Percentiles rank a stretch among this genome's conserved stretches.
These are phyloP conservation scores for Ellobius talpinus DNA, from an alignment of 2,113 vertebrate species.

Conservation along the genomic window DNA sequence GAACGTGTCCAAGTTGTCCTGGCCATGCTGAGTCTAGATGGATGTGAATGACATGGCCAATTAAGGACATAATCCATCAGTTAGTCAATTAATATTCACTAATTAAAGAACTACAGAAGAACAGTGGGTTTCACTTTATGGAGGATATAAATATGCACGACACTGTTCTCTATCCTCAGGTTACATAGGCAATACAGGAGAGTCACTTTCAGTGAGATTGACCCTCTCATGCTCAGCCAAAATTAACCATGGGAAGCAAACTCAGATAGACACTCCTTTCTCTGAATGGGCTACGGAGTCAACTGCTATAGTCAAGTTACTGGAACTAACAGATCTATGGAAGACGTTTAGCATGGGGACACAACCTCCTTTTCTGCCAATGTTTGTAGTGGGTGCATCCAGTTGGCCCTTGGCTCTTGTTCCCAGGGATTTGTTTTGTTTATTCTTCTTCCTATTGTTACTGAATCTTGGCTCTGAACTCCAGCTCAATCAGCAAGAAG, in stretches of 20 bases:
- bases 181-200: conserved; percentile 9
- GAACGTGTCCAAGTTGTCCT: conserved; percentile 43
- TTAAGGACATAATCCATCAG: conserved; percentile 65
- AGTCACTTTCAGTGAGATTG: neutral
- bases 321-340: neutral
- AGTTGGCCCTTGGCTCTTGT: neutral
- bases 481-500: neutral
- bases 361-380: neutral
- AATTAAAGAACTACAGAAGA: conserved; percentile 53
- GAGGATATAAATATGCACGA: conserved; percentile 6
- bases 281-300: neutral
- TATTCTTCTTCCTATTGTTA: neutral
- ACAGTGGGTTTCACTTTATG: conserved; percentile 9
- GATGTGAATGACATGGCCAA: conserved; percentile 42
- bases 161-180: neutral
- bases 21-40: conserved; percentile 15
- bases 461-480: neutral
- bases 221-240: neutral
- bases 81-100: conserved; percentile 53
- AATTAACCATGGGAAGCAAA: neutral
- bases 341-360: neutral
- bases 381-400: neutral
- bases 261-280: neutral
- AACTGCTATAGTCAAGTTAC: neutral
- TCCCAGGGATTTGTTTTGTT: conserved; percentile 16